These are phyloP conservation scores for Hydrolagus affinis DNA, from an alignment of 2,113 vertebrate species.

Conservation along the genomic window DNA sequence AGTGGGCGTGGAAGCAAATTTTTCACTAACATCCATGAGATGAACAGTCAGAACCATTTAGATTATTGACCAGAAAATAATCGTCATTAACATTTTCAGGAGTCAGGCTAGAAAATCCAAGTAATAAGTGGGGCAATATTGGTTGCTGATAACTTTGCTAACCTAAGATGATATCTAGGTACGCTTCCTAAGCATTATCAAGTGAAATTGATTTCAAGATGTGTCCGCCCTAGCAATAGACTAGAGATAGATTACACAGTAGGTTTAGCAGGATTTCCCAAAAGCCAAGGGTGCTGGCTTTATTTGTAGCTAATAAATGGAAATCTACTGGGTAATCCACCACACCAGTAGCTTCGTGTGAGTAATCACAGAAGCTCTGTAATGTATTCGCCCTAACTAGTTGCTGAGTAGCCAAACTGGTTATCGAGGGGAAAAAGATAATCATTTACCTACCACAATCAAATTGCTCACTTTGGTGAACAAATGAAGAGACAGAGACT, in stretches of 20 bases:
- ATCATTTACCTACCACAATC: not conserved
- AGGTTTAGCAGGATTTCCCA: not conserved
- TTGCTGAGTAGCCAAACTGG: not conserved
- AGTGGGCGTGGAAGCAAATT: too few species aligned
- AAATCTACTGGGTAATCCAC: not conserved
- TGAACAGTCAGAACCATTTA: too few species aligned
- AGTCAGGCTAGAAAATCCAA: too few species aligned
- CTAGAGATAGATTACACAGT: not conserved
- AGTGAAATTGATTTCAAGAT: not conserved
- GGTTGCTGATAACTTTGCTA: too few species aligned
- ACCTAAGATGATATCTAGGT: too few species aligned
- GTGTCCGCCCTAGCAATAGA: not conserved
- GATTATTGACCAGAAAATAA: too few species aligned
- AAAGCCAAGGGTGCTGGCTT: not conserved
- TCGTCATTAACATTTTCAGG: too few species aligned
- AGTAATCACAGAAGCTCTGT: not conserved
- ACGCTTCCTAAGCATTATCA: too few species aligned
- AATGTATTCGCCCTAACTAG: not conserved
- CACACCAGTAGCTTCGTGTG: too few species aligned
- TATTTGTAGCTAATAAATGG: too few species aligned
- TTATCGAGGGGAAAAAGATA: not conserved
- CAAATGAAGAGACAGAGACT: slow-evolving; percentile 13
- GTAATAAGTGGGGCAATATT: too few species aligned
- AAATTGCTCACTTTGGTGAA: slow-evolving; percentile 2
- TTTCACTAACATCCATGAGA: too few species aligned